Evolutionary conservation across 2,888 invertebrate genomes (phyloP).

Genomic region (Girardia tigrina): DNA sequence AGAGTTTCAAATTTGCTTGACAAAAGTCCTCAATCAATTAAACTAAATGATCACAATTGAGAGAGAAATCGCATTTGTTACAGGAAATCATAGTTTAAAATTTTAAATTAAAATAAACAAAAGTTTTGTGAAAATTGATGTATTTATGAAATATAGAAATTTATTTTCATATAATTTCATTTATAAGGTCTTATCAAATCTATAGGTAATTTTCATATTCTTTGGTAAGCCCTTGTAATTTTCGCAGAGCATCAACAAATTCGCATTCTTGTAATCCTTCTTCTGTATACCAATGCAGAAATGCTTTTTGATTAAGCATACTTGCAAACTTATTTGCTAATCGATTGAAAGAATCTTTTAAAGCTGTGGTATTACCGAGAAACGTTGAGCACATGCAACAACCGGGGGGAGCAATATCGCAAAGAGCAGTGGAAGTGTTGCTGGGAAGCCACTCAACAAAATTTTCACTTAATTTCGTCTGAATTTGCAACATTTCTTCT

Average conservation of each 20-base stretch:
- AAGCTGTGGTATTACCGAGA: constrained; percentile 28
- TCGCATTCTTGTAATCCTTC: constrained; percentile 33
- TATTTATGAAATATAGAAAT: too few relatives aligned
- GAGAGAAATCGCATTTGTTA: too few relatives aligned
- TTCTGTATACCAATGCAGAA: constrained; percentile 35
- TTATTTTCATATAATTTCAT: too few relatives aligned
- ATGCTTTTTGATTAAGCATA: constrained; percentile 35
- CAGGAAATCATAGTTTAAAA: too few relatives aligned
- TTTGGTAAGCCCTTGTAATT: background rate
- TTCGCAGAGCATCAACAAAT: constrained; percentile 29
- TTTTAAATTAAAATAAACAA: too few relatives aligned
- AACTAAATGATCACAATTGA: too few relatives aligned
- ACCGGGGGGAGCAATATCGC: constrained; percentile 31
- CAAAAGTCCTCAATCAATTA: too few relatives aligned
- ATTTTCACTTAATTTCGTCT: constrained; percentile 25
- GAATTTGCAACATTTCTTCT: constrained; percentile 18
- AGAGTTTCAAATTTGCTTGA: too few relatives aligned
- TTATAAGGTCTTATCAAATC: too few relatives aligned
- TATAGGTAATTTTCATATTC: constrained; percentile 5
- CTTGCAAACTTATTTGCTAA: constrained; percentile 24
- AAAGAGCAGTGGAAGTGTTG: constrained; percentile 32
- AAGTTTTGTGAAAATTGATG: too few relatives aligned
- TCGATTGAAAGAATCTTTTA: constrained; percentile 25
- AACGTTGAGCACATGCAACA: constrained; percentile 21
- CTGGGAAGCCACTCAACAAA: constrained; percentile 36